phyloP scores from a whole-genome alignment of 2,797 vertebrate genomes.

The Pachyuromys duprasi region DNA sequence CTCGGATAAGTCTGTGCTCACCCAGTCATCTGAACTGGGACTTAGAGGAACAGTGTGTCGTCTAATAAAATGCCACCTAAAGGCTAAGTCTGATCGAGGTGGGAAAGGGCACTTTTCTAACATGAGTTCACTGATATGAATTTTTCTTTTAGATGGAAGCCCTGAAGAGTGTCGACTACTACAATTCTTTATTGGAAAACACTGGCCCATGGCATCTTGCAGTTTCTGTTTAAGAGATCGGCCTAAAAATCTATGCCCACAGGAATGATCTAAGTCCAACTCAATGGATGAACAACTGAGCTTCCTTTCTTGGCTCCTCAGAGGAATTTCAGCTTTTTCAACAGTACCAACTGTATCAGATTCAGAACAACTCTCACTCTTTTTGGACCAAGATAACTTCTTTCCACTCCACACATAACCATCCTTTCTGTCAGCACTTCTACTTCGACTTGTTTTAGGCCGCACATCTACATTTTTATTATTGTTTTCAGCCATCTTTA shows the following conservation, averaged over 20 bases:
- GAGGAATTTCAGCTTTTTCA: conserved; percentile 86
- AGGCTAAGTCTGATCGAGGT: conserved; percentile 94
- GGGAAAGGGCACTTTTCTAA: conserved; percentile 97
- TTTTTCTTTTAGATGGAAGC: conserved; percentile 95
- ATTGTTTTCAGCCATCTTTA: conserved; percentile 90
- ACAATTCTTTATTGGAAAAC: conserved; percentile 94
- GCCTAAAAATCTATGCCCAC: conserved; percentile 92
- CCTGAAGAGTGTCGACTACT: conserved; percentile 91
- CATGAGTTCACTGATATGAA: conserved; percentile 97
- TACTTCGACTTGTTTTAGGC: conserved; percentile 94
- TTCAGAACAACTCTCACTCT: conserved; percentile 86
- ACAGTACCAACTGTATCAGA: conserved; percentile 69
- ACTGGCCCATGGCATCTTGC: conserved; percentile 96
- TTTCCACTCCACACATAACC: conserved; percentile 96
- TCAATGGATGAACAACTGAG: conserved; percentile 93
- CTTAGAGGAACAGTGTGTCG: conserved; percentile 89
- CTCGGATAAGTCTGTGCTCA: conserved; percentile 87
- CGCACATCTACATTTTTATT: conserved; percentile 91
- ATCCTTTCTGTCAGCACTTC: conserved; percentile 94
- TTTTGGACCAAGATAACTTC: conserved; percentile 93
- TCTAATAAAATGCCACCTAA: conserved; percentile 97
- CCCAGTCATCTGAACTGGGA: conserved; percentile 85
- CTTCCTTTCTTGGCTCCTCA: conserved; percentile 92
- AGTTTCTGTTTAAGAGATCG: conserved; percentile 96
- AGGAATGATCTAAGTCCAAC: conserved; percentile 90